phyloP scores from a whole-genome alignment of 1,140 invertebrate genomes.

The Vanessa tameamea region DNA sequence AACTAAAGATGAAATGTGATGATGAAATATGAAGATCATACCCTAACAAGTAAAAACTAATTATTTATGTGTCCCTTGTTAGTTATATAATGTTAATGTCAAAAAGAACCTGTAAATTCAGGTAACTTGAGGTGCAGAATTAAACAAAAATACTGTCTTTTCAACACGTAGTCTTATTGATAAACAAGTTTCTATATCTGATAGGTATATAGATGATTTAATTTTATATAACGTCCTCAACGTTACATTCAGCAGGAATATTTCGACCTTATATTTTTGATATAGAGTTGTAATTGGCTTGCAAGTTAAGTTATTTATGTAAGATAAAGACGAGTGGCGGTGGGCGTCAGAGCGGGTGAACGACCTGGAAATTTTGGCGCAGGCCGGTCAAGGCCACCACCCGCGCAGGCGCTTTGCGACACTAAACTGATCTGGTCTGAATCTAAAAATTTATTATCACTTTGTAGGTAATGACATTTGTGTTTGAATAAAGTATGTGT shows the following conservation, averaged over 20 bases:
- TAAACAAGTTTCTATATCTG: conserved; percentile 73
- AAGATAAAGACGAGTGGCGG: conserved; percentile 69
- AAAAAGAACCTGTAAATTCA: too few relatives aligned
- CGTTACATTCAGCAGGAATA: conserved; percentile 9
- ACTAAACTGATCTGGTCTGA: conserved; percentile 35
- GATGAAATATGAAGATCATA: too few relatives aligned
- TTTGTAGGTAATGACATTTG: conserved; percentile 18
- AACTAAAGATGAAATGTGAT: too few relatives aligned
- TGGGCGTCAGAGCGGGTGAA: conserved; percentile 73
- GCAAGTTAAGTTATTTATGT: conserved; percentile 54
- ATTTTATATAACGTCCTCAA: conserved; percentile 67
- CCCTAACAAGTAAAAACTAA: too few relatives aligned
- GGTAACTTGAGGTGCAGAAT: too few relatives aligned
- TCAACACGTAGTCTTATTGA: conserved; percentile 52
- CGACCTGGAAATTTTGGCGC: conserved; percentile 79
- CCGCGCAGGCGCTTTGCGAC: conserved; percentile 62
- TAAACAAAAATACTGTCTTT: conserved; percentile 27
- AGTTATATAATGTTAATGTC: too few relatives aligned
- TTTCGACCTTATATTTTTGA: conserved; percentile 33
- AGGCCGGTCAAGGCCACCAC: conserved; percentile 77
- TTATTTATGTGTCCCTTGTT: too few relatives aligned
- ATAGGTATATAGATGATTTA: conserved; percentile 61
- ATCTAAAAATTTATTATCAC: conserved; percentile 35
- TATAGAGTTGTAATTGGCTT: conserved; percentile 41
- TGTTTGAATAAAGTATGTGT: background rate